phyloP scores from a whole-genome alignment of 2,113 vertebrate species.

The Girardinichthys multiradiatus region DNA sequence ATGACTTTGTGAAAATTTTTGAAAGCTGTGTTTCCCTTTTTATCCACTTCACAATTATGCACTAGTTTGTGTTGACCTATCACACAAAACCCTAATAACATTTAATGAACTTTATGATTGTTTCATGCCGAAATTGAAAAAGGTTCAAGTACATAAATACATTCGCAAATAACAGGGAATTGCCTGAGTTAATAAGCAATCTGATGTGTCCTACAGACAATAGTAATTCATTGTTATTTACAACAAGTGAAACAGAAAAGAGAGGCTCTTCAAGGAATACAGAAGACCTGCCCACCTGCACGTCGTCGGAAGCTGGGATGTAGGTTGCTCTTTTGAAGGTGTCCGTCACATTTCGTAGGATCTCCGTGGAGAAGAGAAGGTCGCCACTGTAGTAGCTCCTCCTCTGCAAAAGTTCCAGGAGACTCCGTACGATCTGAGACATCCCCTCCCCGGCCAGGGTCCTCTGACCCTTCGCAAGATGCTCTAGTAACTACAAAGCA shows the following conservation, averaged over 20 bases:
- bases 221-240: neutral
- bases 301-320: conserved; percentile 93
- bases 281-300: conserved; percentile 85
- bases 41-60: neutral
- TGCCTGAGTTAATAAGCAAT: neutral
- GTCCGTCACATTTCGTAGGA: conserved; percentile 99
- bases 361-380: conserved; percentile 99
- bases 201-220: neutral
- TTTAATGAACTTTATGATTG: neutral
- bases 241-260: neutral
- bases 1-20: neutral
- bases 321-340: conserved; percentile 99
- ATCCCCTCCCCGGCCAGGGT: conserved; percentile 98
- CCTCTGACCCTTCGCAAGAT: conserved; percentile 98
- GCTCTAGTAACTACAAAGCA: conserved; percentile 90
- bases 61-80: neutral
- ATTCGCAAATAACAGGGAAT: neutral
- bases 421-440: conserved; percentile 96
- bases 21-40: neutral
- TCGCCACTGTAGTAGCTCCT: conserved; percentile 97
- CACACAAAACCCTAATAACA: neutral
- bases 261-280: neutral
- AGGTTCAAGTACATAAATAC: neutral
- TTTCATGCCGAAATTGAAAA: neutral
- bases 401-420: conserved; percentile 94